Evolutionary conservation across 2,888 invertebrate species (phyloP).

Genomic region (Nemapogon koenigi): DNA sequence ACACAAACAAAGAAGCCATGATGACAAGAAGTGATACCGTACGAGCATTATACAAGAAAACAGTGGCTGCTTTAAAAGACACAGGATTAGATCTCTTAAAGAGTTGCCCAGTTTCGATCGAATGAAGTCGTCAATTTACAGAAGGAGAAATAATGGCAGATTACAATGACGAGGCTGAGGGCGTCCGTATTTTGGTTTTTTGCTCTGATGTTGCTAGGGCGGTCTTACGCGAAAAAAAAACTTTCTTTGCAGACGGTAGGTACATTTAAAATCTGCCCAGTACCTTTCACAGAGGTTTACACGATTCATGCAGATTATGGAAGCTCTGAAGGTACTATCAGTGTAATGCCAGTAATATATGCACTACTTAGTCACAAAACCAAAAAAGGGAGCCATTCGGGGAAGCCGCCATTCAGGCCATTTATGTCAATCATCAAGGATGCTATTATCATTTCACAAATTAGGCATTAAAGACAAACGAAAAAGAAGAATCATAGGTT

Average conservation of each 20-base stretch:
- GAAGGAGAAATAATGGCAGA: constrained; percentile 12
- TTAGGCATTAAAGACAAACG: too few relatives aligned
- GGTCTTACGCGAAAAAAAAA: constrained; percentile 11
- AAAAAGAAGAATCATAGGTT: too few relatives aligned
- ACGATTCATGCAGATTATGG: constrained; percentile 12
- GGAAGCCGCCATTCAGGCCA: too few relatives aligned
- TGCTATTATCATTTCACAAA: too few relatives aligned
- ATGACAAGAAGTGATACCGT: too few relatives aligned
- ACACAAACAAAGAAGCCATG: too few relatives aligned
- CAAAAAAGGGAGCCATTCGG: too few relatives aligned
- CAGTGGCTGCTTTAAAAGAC: too few relatives aligned
- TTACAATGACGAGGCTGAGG: constrained; percentile 11
- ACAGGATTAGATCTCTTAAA: too few relatives aligned
- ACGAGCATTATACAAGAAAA: too few relatives aligned
- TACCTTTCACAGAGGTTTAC: constrained; percentile 11
- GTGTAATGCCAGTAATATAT: background rate
- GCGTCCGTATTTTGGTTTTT: constrained; percentile 9
- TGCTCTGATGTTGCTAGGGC: constrained; percentile 8
- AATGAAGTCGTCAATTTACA: constrained; percentile 12
- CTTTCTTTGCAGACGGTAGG: constrained; percentile 10
- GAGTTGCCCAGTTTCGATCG: too few relatives aligned
- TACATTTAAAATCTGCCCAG: constrained; percentile 11
- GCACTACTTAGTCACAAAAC: constrained; percentile 9
- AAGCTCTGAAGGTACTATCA: constrained; percentile 6
- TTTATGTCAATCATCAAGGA: too few relatives aligned